Conservation (phyloP, 1,140 invertebrate genomes). For the Andricus grossulariae region DNA sequence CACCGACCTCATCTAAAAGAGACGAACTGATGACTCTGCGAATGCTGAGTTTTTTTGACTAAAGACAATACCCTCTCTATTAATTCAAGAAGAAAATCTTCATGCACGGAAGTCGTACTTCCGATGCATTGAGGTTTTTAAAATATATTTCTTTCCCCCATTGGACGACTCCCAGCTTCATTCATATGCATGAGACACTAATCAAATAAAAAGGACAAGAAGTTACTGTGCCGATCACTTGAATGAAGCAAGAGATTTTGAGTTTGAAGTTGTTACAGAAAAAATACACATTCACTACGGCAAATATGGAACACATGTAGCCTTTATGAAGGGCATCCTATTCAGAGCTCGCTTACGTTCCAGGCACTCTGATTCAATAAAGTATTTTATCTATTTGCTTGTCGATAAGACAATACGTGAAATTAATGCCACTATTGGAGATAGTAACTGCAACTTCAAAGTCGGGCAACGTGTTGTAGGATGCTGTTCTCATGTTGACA, state of each 20-base stretch:
- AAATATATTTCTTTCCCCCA: neutral
- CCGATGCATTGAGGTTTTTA: neutral
- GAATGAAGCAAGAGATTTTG: slow-evolving; percentile 35
- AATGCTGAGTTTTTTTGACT: neutral
- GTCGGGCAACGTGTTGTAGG: no score
- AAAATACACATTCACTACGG: no score
- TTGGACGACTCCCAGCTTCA: neutral
- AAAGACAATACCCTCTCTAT: neutral
- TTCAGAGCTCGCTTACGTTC: no score
- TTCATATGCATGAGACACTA: neutral
- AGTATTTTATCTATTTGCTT: no score
- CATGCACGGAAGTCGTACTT: neutral
- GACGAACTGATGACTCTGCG: neutral
- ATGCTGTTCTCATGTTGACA: no score
- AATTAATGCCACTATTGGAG: no score
- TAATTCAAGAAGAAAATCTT: neutral
- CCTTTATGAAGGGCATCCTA: no score
- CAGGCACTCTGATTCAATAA: no score
- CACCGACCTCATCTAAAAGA: neutral
- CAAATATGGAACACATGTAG: no score
- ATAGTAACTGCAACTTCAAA: no score
- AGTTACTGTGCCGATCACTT: slow-evolving; percentile 43
- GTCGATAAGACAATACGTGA: no score
- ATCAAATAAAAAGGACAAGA: neutral
- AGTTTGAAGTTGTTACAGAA: neutral